A percentile compares a stretch with the other conserved stretches of the same genome.
Evolutionary conservation across 2,888 invertebrate species (phyloP).

Genomic region (Drosophila phalerata): DNA sequence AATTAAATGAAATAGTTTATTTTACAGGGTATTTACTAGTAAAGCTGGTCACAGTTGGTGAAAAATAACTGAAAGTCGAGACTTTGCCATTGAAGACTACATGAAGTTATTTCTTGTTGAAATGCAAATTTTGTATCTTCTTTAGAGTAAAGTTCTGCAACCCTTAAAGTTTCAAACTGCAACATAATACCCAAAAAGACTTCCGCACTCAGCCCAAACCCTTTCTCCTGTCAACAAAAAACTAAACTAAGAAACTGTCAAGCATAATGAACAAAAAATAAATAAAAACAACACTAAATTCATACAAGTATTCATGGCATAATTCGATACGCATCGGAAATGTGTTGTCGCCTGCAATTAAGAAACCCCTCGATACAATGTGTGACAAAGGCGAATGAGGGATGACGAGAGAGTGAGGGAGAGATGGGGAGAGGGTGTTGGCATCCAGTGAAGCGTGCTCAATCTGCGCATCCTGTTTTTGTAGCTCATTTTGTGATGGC

Average conservation of each 20-base stretch:
- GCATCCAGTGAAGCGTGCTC: slow-evolving; percentile 58
- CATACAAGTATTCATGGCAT: slow-evolving; percentile 41
- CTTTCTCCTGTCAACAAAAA: not conserved
- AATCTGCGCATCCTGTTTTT: slow-evolving; percentile 70
- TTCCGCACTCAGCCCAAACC: slow-evolving; percentile 18
- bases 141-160: slow-evolving; percentile 25
- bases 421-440: not conserved
- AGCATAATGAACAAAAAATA: slow-evolving; percentile 14
- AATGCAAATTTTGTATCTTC: slow-evolving; percentile 38
- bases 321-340: slow-evolving; percentile 73
- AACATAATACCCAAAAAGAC: slow-evolving; percentile 24
- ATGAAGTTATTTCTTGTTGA: slow-evolving; percentile 27
- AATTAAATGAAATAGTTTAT: not conserved
- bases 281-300: slow-evolving; percentile 22
- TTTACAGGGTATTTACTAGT: not conserved
- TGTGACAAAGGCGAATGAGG: not conserved
- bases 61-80: not conserved
- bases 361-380: slow-evolving; percentile 34
- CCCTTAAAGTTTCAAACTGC: slow-evolving; percentile 43
- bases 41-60: not conserved
- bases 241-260: slow-evolving; percentile 16
- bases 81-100: slow-evolving; percentile 24
- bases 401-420: not conserved
- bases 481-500: slow-evolving; percentile 34
- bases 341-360: slow-evolving; percentile 58